Conservation (phyloP, 1,140 invertebrate species). For the Procambarus virginalis region DNA sequence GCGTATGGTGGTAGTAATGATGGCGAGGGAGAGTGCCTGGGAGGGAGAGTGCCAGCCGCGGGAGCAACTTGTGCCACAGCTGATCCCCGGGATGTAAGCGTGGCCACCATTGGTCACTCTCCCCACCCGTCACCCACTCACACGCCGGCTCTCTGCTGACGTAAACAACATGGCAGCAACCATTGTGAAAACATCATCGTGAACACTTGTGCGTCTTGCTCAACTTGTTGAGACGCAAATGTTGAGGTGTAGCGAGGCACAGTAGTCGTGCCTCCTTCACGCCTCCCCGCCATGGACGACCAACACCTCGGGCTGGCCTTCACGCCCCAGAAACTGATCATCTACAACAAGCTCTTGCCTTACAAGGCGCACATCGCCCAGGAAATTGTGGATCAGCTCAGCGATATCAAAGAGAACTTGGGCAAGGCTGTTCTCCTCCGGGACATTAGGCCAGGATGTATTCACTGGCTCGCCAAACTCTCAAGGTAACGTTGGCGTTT, state of each 20-base stretch:
- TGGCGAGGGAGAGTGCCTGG: too few species aligned
- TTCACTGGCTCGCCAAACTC: slow-evolving; percentile 77
- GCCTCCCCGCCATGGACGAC: neutral
- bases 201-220: slow-evolving; percentile 15
- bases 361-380: slow-evolving; percentile 80
- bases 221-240: neutral
- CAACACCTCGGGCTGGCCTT: slow-evolving; percentile 70
- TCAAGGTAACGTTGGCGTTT: slow-evolving; percentile 32
- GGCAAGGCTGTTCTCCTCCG: slow-evolving; percentile 80
- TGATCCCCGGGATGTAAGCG: too few species aligned
- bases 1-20: too few species aligned
- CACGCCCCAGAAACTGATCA: slow-evolving; percentile 79
- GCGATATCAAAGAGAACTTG: slow-evolving; percentile 82
- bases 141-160: neutral
- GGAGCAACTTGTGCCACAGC: too few species aligned
- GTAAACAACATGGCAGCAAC: slow-evolving; percentile 28
- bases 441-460: slow-evolving; percentile 81
- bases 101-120: too few species aligned
- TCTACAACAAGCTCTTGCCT: slow-evolving; percentile 81
- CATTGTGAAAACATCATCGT: slow-evolving; percentile 35
- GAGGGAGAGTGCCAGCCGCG: too few species aligned
- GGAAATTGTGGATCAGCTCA: slow-evolving; percentile 77
- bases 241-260: neutral
- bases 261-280: neutral
- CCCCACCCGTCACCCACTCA: neutral